Evolutionary conservation across 2,797 vertebrate genomes (phyloP).

Genomic region (Myripristis murdjan): DNA sequence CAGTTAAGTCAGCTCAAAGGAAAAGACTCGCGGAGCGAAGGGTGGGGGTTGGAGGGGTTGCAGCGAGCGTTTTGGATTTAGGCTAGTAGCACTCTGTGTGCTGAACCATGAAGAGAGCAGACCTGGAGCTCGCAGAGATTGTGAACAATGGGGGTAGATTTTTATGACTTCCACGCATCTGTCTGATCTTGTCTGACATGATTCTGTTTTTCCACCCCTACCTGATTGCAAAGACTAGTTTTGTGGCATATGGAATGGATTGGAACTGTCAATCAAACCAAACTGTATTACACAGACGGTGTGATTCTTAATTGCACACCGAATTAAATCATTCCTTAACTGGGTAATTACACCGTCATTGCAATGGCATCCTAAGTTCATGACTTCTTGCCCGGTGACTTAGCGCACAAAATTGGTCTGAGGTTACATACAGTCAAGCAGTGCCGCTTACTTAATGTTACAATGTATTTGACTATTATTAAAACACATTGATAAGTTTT

Average conservation of each 20-base stretch:
- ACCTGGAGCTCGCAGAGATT: constrained; percentile 17
- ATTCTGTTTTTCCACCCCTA: not conserved
- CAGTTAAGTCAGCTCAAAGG: constrained; percentile 77
- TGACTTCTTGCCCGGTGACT: too few relatives aligned
- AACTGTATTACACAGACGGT: not conserved
- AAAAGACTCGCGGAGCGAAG: constrained; percentile 35
- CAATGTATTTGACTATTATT: too few relatives aligned
- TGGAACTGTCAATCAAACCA: constrained; percentile 1
- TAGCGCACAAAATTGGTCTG: too few relatives aligned
- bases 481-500: not conserved
- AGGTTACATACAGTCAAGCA: too few relatives aligned
- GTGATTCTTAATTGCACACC: not conserved
- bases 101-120: constrained; percentile 31
- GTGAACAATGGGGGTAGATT: constrained; percentile 16
- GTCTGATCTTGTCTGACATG: constrained; percentile 44
- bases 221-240: constrained; percentile 18
- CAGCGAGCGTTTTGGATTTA: constrained; percentile 49
- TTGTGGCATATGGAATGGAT: not conserved
- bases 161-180: constrained; percentile 35
- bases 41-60: not conserved
- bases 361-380: too few relatives aligned
- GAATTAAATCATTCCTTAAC: too few relatives aligned
- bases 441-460: too few relatives aligned
- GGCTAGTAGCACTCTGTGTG: constrained; percentile 38
- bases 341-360: too few relatives aligned